Base-by-base conservation (phyloP, 2,797 vertebrate species). In the Gephyroberyx darwinii region DNA sequence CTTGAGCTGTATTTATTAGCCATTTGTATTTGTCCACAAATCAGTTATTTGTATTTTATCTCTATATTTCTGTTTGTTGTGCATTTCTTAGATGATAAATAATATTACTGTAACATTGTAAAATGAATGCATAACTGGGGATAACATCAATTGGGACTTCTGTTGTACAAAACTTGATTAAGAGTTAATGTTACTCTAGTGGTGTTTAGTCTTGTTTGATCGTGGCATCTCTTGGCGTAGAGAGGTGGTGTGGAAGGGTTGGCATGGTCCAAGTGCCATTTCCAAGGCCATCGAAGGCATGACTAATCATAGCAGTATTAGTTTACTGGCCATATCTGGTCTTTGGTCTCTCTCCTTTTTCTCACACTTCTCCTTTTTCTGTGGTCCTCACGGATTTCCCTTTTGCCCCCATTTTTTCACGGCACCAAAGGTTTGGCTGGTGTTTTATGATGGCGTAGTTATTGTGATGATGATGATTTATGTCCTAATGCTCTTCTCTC, bases 341-440 rank as follows among this genome's bases (percentile, higher is more conserved):
- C 86, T 84, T 77, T 80, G 73, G 85, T 83, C 83, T 73, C 45
- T 67, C 67, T 75, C 66, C 5, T 69, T 86, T 89, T 91, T 91
- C 90, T 92, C 91, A 93, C 89, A 92, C 82, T 77, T 89, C 90
- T 93, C 90, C 43, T 64, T 91, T 92, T 91, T 82, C 86, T 80
- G 65, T 57, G 22, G 9, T 81, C 75, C 71, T 83, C 67, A 75
- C 31, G 2, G 64, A 73, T 78, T 80, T 79, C 39, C 48, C 47
- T 67, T 62, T 71, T 78, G 35, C 58, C 47, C 81, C 19, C 48
- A n/a, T 50, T 64, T 52, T 71, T 66, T 35, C 30, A 12, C 37
- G 39, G 26, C 35, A 79, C 72, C 72, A 78, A 82, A 75, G 65
- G 55, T 77, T 85, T 74, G 78, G 63, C 77, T 80, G 82, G 71